Conservation (phyloP, 1,140 invertebrate species). For the Magallana gigas region DNA sequence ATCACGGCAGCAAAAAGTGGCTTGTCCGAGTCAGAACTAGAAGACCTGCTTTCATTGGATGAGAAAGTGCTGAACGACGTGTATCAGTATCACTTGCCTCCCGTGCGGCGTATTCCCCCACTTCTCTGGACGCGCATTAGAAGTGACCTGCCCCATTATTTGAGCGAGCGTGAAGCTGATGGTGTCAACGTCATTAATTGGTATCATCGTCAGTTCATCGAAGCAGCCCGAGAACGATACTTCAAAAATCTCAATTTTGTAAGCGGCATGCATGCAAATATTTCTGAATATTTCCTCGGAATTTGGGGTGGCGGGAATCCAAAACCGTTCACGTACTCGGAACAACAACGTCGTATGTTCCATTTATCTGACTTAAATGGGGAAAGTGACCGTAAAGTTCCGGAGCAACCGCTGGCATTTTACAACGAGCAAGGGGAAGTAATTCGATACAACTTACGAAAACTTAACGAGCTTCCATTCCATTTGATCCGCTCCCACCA, state of each 20-base stretch:
- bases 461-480: slow-evolving; percentile 90
- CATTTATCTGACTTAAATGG: slow-evolving; percentile 90
- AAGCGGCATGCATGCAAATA: slow-evolving; percentile 97
- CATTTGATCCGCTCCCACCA: slow-evolving; percentile 94
- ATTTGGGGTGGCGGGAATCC: slow-evolving; percentile 88
- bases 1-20: slow-evolving; percentile 78
- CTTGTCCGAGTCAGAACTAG: slow-evolving; percentile 77
- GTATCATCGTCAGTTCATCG: slow-evolving; percentile 87
- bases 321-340: slow-evolving; percentile 97
- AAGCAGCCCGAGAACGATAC: slow-evolving; percentile 90
- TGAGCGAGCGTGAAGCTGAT: slow-evolving; percentile 97
- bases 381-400: slow-evolving; percentile 96
- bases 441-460: slow-evolving; percentile 81
- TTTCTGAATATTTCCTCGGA: slow-evolving; percentile 98
- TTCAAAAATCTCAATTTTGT: slow-evolving; percentile 98
- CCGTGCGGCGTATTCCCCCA: slow-evolving; percentile 95
- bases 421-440: slow-evolving; percentile 89
- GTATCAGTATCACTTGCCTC: slow-evolving; percentile 97
- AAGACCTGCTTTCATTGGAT: slow-evolving; percentile 78
- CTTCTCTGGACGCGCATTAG: slow-evolving; percentile 92
- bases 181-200: slow-evolving; percentile 98
- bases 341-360: slow-evolving; percentile 93
- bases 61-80: slow-evolving; percentile 96
- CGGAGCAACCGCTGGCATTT: slow-evolving; percentile 96
- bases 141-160: slow-evolving; percentile 85